These are phyloP conservation scores for Samia ricini DNA, from an alignment of 1,140 invertebrate species.

Conservation along the genomic window DNA sequence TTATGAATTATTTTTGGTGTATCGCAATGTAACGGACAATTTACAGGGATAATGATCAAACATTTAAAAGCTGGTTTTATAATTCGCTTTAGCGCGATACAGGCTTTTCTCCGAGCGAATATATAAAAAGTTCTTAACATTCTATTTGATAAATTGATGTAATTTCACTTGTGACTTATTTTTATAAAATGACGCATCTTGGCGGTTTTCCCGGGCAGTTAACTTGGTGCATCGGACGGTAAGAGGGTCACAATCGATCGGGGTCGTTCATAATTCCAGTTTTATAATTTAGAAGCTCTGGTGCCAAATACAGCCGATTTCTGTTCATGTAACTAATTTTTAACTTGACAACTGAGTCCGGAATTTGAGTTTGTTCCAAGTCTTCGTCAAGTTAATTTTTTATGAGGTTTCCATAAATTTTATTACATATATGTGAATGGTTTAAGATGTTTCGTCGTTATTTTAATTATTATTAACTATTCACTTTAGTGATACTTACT, in stretches of 20 bases:
- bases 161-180: background rate
- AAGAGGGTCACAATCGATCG: slow-evolving; percentile 71
- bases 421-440: background rate
- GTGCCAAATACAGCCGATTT: slow-evolving; percentile 42
- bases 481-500: background rate
- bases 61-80: too few species aligned
- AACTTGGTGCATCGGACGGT: slow-evolving; percentile 68
- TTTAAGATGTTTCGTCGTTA: background rate
- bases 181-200: background rate
- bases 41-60: too few species aligned
- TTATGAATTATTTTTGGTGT: too few species aligned
- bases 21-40: too few species aligned
- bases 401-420: background rate
- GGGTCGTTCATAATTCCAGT: slow-evolving; percentile 34
- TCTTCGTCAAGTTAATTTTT: slow-evolving; percentile 3
- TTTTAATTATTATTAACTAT: background rate
- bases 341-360: slow-evolving; percentile 14
- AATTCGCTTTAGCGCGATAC: too few species aligned
- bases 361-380: slow-evolving; percentile 24
- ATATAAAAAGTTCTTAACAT: background rate
- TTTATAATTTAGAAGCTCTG: slow-evolving; percentile 54
- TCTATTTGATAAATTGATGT: background rate
- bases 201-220: slow-evolving; percentile 54
- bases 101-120: background rate
- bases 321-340: slow-evolving; percentile 25